Base-by-base conservation (phyloP, 2,113 vertebrate genomes). In the Pachypanchax playfairii region DNA sequence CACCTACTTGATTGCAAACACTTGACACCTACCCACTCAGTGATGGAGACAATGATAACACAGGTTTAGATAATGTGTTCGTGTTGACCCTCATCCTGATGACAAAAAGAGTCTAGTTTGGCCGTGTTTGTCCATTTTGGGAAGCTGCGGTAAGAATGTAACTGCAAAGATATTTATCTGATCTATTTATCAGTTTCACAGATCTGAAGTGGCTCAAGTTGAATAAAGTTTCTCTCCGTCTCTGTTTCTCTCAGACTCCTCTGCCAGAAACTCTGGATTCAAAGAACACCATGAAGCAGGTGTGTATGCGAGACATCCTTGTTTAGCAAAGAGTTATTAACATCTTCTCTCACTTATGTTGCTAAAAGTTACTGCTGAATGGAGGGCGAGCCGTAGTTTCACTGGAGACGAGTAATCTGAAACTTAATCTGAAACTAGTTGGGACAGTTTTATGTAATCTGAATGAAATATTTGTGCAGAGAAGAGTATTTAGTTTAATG, bases 201-300 rank as follows among this genome's bases (percentile, higher is more conserved):
- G 58, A 63, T 36, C 33, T 50, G 47, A 13, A 50, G 49, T 1
- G 4, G 1, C 18, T 53, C 24, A 3, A 22, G 31, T 21, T 29
- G 78, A 24, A 64, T 72, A 56, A 73, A 22, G 15, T 70, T 25
- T 73, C 55, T 55, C 18, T 76, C 25, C 62, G 25, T 20, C 11
- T 52, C 50, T 82, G 42, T 67, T 56, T 78, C 57, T 72, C 46
- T 21, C 55, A 93, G 92, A 93, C 92, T 35, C 92, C 92, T 2
- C 83, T 93, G 71, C 86, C 90, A 54, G 91, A 92, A 39, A 66
- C 79, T 22, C 54, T 90, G 74, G 72, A 90, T 57, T 84, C 90
- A 36, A 90, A 92, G 76, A 88, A 91, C 85, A 84, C 90, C 2
- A 92, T 93, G 84, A 93, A 92, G 72, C 91, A 92, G 91, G 92